Evolutionary conservation across 2,888 invertebrate species (phyloP).

Genomic region (Euproctis similis): DNA sequence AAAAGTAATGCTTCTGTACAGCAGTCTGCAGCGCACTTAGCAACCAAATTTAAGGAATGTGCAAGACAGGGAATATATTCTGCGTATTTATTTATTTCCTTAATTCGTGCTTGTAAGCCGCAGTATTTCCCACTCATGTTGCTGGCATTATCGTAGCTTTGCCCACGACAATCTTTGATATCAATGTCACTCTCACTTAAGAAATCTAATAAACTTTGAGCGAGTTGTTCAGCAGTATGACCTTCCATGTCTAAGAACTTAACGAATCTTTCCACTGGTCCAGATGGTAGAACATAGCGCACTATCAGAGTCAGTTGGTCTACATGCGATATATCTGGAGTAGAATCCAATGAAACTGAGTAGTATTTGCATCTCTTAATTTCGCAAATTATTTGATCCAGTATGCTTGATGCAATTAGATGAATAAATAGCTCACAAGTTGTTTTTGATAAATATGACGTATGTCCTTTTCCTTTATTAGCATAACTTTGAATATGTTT

Average conservation of each 20-base stretch:
- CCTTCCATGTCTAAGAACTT: neutral
- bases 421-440: neutral
- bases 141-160: conserved; percentile 1
- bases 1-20: neutral
- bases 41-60: conserved; percentile 1
- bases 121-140: conserved; percentile 1
- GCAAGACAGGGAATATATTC: conserved; percentile 1
- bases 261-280: conserved; percentile 1
- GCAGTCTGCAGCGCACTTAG: neutral
- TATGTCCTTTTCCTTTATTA: neutral
- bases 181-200: no score
- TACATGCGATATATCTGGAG: neutral
- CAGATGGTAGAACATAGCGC: no score
- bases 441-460: neutral
- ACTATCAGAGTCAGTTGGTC: neutral
- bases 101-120: neutral
- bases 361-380: conserved; percentile 17
- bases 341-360: conserved; percentile 4
- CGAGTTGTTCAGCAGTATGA: no score
- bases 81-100: neutral
- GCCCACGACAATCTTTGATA: neutral
- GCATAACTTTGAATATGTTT: conserved; percentile 1
- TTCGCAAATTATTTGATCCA: conserved; percentile 8
- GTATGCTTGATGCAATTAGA: neutral
- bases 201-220: no score